Evolutionary conservation across 2,888 invertebrate species (phyloP).

Genomic region (Thelaira solivaga): DNA sequence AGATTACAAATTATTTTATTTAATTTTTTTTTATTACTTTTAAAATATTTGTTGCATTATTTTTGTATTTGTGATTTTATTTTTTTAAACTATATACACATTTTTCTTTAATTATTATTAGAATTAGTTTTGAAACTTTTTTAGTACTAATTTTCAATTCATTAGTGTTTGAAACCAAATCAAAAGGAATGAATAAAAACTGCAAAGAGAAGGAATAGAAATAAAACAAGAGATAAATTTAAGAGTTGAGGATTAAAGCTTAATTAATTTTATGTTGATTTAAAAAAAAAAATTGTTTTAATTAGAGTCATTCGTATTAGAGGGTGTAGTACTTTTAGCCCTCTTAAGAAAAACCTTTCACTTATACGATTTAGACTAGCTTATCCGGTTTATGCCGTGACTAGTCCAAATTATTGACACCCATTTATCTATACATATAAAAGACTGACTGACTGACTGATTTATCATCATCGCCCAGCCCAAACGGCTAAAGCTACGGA

Average conservation of each 20-base stretch:
- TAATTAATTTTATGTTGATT: too few species aligned
- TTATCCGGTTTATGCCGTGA: too few species aligned
- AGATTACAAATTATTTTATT: slow-evolving; percentile 37
- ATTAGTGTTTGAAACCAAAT: slow-evolving; percentile 52
- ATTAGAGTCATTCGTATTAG: too few species aligned
- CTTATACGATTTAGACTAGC: too few species aligned
- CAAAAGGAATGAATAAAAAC: slow-evolving; percentile 39
- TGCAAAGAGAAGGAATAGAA: slow-evolving; percentile 55
- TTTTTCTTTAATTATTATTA: slow-evolving; percentile 2
- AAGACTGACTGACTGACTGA: too few species aligned
- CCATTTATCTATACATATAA: too few species aligned
- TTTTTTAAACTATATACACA: slow-evolving; percentile 52
- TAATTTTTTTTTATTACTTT: slow-evolving; percentile 2
- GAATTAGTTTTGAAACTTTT: slow-evolving; percentile 16
- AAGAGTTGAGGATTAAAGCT: too few species aligned
- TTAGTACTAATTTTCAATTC: slow-evolving; percentile 21
- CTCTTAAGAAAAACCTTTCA: not conserved
- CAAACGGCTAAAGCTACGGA: too few species aligned
- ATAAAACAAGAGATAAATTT: not conserved
- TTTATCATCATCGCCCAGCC: too few species aligned
- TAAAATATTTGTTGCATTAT: slow-evolving; percentile 8
- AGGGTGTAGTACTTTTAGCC: too few species aligned
- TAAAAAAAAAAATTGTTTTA: too few species aligned
- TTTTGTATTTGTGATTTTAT: slow-evolving; percentile 13
- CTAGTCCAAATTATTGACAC: too few species aligned